A percentile compares a stretch with the other conserved stretches of the same genome.
phyloP scores from a whole-genome alignment of 2,797 vertebrate species.

The Naso thynnoides region DNA sequence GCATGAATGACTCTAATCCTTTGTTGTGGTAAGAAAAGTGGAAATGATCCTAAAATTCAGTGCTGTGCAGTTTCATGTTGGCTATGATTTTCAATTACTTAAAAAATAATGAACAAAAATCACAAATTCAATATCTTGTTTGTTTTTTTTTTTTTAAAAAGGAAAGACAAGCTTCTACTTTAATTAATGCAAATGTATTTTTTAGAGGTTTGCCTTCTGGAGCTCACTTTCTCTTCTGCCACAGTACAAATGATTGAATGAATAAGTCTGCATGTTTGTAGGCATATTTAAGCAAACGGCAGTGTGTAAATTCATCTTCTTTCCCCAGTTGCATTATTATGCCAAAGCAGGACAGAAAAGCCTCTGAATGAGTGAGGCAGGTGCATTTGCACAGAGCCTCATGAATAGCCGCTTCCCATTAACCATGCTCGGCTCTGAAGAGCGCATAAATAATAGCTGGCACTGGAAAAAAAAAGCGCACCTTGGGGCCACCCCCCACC shows the following conservation, averaged over 20 bases:
- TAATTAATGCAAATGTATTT: no score
- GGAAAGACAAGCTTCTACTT: no score
- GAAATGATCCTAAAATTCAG: slow-evolving; percentile 22
- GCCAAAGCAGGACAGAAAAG: slow-evolving; percentile 45
- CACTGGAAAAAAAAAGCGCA: slow-evolving; percentile 69
- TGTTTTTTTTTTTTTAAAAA: no score
- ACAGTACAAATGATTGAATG: no score
- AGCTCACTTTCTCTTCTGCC: slow-evolving; percentile 2
- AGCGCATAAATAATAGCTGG: slow-evolving; percentile 81
- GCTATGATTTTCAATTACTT: no score
- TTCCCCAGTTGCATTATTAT: slow-evolving; percentile 45
- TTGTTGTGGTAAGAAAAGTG: slow-evolving; percentile 23
- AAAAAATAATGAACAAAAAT: no score
- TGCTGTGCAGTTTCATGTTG: no score
- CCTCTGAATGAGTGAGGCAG: slow-evolving; percentile 73
- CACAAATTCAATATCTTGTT: neutral
- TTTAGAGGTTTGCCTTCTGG: no score
- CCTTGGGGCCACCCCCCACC: slow-evolving; percentile 61
- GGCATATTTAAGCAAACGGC: neutral
- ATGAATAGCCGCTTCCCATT: slow-evolving; percentile 81
- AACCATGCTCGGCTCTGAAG: slow-evolving; percentile 75
- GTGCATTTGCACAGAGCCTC: slow-evolving; percentile 78
- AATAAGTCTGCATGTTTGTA: neutral
- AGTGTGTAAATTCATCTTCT: slow-evolving; percentile 4
- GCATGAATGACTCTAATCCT: slow-evolving; percentile 1